Conservation (phyloP, 2,888 invertebrate genomes). For the Synanthedon andrenaeformis region DNA sequence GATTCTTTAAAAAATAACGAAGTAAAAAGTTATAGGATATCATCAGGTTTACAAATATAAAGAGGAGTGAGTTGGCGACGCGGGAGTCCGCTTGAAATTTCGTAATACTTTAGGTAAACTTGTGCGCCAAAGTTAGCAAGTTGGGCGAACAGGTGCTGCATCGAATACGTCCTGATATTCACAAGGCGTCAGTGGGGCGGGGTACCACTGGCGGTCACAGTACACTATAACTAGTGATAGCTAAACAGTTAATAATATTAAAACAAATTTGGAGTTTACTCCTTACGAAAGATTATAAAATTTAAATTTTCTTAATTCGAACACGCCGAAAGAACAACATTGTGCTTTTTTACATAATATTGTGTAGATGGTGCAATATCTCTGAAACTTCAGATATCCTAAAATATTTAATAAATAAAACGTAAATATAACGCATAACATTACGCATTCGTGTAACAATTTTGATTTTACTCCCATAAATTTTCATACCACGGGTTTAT, state of each 20-base stretch:
- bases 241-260: not conserved
- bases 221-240: not conserved
- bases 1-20: slow-evolving; percentile 35
- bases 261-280: too few species aligned
- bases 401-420: too few species aligned
- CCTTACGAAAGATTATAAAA: too few species aligned
- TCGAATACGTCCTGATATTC: slow-evolving; percentile 48
- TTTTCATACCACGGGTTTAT: too few species aligned
- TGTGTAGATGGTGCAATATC: too few species aligned
- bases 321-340: too few species aligned
- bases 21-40: slow-evolving; percentile 37
- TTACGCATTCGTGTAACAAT: too few species aligned
- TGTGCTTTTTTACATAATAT: too few species aligned
- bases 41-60: slow-evolving; percentile 52
- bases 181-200: slow-evolving; percentile 12
- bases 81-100: slow-evolving; percentile 47
- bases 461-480: too few species aligned
- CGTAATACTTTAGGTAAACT: slow-evolving; percentile 63
- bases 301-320: too few species aligned
- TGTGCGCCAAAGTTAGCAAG: slow-evolving; percentile 44
- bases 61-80: slow-evolving; percentile 33
- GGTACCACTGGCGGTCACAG: slow-evolving; percentile 10
- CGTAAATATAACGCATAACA: too few species aligned
- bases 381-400: too few species aligned
- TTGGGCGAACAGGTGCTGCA: slow-evolving; percentile 52